Conservation (phyloP, 92 coral and sea anemone genomes). For the Porites evermanni region DNA sequence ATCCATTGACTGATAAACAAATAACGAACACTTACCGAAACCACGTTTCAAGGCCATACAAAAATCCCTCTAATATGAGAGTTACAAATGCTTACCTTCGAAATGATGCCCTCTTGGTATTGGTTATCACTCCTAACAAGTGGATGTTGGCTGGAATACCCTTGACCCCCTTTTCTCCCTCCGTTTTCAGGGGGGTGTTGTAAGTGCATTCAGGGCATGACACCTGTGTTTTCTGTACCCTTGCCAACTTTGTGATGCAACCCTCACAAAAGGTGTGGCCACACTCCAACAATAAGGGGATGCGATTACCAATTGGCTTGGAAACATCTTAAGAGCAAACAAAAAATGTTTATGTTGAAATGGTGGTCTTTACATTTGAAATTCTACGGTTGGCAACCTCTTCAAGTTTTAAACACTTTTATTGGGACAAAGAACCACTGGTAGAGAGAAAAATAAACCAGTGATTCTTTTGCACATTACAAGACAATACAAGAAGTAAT, state of each 20-base stretch:
- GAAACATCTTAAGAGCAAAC: slow-evolving; percentile 38
- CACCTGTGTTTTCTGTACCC: slow-evolving; percentile 71
- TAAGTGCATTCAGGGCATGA: slow-evolving; percentile 81
- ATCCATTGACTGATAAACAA: no score
- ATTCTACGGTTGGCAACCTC: no score
- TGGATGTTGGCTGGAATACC: slow-evolving; percentile 80
- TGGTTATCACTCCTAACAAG: slow-evolving; percentile 84
- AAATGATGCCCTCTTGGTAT: slow-evolving; percentile 64
- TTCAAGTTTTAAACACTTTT: no score
- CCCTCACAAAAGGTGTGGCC: slow-evolving; percentile 95
- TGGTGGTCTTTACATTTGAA: background rate
- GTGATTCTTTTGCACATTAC: no score
- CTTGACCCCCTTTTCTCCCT: slow-evolving; percentile 77
- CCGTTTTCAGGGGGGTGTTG: slow-evolving; percentile 63
- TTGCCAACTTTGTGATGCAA: slow-evolving; percentile 82
- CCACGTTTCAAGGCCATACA: no score
- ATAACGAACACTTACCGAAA: no score
- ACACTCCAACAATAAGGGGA: slow-evolving; percentile 86
- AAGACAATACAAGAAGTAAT: no score
- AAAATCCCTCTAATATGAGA: background rate
- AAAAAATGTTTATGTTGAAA: background rate
- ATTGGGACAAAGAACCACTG: no score
- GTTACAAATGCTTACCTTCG: slow-evolving; percentile 42
- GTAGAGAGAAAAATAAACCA: no score
- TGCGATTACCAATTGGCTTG: slow-evolving; percentile 75